Evolutionary conservation across 1,140 invertebrate genomes (phyloP).

Genomic region (Cherax destructor): DNA sequence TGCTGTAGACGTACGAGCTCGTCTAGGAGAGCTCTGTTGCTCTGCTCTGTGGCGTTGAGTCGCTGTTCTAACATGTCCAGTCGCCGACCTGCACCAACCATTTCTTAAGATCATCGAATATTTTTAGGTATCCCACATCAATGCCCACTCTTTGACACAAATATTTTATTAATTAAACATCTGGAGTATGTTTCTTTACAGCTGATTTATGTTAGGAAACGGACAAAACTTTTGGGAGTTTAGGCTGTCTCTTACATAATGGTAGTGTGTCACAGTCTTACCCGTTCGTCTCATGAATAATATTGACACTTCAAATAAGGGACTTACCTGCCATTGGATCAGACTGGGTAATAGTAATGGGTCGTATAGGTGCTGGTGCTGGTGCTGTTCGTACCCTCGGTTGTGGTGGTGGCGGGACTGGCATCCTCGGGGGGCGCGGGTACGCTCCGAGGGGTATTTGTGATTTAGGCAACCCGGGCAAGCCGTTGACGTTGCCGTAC

Average conservation of each 20-base stretch:
- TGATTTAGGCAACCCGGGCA: conserved; percentile 52
- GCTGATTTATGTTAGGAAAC: background rate
- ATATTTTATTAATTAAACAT: background rate
- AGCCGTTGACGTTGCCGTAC: conserved; percentile 43
- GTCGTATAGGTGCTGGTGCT: background rate
- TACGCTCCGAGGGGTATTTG: conserved; percentile 19
- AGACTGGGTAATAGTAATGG: background rate
- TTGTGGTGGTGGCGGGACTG: background rate
- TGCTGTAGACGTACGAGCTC: conserved; percentile 73
- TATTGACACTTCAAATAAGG: no score
- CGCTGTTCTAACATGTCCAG: conserved; percentile 71
- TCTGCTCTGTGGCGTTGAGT: conserved; percentile 72
- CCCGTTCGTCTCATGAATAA: no score
- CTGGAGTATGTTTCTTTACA: background rate
- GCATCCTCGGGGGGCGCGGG: background rate
- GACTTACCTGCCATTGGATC: conserved; percentile 32
- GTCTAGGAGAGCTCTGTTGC: conserved; percentile 72
- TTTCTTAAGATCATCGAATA: background rate
- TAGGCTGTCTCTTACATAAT: no score
- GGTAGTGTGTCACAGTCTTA: no score
- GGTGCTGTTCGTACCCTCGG: background rate
- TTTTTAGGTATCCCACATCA: no score
- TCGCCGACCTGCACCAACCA: conserved; percentile 52
- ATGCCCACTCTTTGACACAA: background rate
- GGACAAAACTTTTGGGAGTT: background rate